Percentiles rank a stretch among this genome's conserved stretches.
These are phyloP conservation scores for Drosophila seguyi DNA, from an alignment of 1,140 invertebrate genomes.

Conservation along the genomic window DNA sequence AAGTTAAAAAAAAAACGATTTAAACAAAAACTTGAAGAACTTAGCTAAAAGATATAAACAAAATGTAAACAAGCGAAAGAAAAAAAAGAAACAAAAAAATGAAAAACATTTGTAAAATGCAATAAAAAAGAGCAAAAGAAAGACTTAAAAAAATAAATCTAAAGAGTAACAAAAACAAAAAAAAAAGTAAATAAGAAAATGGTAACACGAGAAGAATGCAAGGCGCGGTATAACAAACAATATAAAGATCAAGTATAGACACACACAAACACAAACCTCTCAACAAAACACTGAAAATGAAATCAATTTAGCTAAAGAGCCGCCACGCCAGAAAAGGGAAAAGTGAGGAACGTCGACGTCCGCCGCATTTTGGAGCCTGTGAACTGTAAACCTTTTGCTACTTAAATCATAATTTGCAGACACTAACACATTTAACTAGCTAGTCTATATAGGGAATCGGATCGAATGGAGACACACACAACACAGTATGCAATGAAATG, in stretches of 20 bases:
- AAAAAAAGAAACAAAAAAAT: constrained; percentile 58
- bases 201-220: constrained; percentile 51
- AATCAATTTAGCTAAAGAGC: constrained; percentile 34
- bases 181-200: constrained; percentile 45
- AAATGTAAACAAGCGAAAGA: constrained; percentile 25
- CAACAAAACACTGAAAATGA: constrained; percentile 10
- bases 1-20: constrained; percentile 54
- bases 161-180: constrained; percentile 48
- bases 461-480: constrained; percentile 19
- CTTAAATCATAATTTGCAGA: constrained; percentile 57
- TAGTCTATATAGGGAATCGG: constrained; percentile 63
- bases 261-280: constrained; percentile 38
- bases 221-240: constrained; percentile 37
- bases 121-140: constrained; percentile 85
- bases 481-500: constrained; percentile 22
- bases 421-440: constrained; percentile 60
- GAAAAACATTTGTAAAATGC: constrained; percentile 75
- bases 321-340: constrained; percentile 9
- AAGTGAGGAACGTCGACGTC: constrained; percentile 29
- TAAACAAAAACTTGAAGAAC: constrained; percentile 60
- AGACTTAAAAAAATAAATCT: constrained; percentile 82
- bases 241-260: constrained; percentile 22
- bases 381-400: constrained; percentile 38
- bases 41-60: constrained; percentile 72
- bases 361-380: constrained; percentile 49